Conservation (phyloP, 2,113 vertebrate species). For the Propithecus coquereli region DNA sequence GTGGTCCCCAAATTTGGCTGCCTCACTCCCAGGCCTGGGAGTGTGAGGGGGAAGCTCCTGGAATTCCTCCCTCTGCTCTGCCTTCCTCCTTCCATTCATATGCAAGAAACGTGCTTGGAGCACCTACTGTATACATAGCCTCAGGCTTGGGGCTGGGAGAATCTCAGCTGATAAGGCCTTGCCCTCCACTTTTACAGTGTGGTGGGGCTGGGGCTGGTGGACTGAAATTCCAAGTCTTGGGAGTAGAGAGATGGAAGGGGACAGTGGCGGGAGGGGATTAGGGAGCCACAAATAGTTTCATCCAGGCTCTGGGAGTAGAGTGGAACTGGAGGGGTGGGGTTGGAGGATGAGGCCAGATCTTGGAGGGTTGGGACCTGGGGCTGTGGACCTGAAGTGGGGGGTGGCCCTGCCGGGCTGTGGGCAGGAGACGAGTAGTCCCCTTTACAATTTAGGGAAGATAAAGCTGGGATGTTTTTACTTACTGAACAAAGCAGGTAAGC, state of each 20-base stretch:
- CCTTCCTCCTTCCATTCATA: neutral
- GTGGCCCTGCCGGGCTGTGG: neutral
- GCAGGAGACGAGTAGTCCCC: neutral
- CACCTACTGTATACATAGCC: neutral
- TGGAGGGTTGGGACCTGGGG: neutral
- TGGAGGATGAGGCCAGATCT: neutral
- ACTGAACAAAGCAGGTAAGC: neutral
- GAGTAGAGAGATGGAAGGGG: neutral
- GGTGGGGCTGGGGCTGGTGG: neutral
- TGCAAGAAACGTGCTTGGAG: neutral
- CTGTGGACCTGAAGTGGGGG: neutral
- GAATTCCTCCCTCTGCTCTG: neutral
- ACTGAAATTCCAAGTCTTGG: neutral
- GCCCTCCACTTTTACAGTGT: neutral
- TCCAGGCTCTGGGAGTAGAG: neutral
- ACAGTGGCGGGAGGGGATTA: accelerated
- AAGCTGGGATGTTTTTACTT: neutral
- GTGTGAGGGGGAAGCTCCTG: neutral
- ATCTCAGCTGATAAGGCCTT: neutral
- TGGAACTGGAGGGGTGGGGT: neutral
- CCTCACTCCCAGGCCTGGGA: neutral
- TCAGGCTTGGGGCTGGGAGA: neutral
- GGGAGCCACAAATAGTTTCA: neutral
- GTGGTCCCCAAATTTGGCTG: neutral
- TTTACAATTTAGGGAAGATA: neutral